Conservation (phyloP, 2,113 vertebrate genomes). For the Psittacara wagleri region DNA sequence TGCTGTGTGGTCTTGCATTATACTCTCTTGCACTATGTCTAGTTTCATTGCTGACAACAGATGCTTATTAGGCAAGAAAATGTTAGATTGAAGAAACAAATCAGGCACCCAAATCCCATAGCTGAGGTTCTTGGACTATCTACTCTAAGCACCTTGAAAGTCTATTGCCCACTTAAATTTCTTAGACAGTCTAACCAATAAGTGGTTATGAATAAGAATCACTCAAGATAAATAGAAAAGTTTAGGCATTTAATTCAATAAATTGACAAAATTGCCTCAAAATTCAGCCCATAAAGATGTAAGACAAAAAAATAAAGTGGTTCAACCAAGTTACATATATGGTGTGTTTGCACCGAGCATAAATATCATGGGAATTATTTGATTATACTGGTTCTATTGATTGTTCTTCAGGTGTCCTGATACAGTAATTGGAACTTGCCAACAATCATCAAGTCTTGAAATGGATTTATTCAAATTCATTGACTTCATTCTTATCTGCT, state of each 20-base stretch:
- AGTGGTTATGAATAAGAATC: not conserved
- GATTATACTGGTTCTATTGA: constrained; percentile 39
- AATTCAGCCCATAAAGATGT: not conserved
- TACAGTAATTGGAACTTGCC: constrained; percentile 17
- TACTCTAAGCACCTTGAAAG: not conserved
- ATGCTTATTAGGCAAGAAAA: not conserved
- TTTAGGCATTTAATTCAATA: not conserved
- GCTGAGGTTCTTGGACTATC: not conserved
- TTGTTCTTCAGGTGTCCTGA: constrained; percentile 40
- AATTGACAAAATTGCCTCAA: not conserved
- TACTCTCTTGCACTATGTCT: not conserved
- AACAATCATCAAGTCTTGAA: constrained; percentile 6
- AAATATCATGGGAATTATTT: constrained; percentile 32
- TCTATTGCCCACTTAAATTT: not conserved
- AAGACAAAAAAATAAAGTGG: not conserved
- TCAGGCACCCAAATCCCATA: not conserved
- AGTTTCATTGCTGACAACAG: not conserved
- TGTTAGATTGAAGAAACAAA: not conserved
- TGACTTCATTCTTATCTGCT: not conserved
- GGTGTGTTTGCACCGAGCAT: not conserved
- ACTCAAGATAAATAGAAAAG: not conserved
- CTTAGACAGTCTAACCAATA: not conserved
- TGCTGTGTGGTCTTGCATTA: not conserved
- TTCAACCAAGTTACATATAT: not conserved
- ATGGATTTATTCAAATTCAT: constrained; percentile 18